Percentiles rank a stretch among this genome's conserved stretches.
Evolutionary conservation across 2,113 vertebrate species (phyloP).

Genomic region (Lethenteron reissneri): DNA sequence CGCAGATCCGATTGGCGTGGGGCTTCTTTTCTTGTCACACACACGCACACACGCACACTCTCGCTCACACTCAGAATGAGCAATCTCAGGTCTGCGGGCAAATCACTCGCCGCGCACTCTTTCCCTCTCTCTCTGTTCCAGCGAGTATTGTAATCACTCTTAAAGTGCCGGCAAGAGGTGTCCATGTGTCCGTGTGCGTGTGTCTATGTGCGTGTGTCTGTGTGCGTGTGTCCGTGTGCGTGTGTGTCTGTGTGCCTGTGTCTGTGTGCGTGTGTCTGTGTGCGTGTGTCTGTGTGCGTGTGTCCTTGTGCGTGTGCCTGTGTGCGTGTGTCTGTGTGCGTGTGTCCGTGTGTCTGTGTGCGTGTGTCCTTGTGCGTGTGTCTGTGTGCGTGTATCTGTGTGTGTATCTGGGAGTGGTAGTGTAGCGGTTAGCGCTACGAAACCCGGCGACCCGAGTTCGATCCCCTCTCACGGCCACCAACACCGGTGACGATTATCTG

Average conservation of each 20-base stretch:
- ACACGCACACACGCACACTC: not conserved
- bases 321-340: not conserved
- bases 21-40: not conserved
- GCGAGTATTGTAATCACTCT: not conserved
- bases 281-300: not conserved
- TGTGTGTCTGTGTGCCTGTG: not conserved
- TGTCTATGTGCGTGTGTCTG: not conserved
- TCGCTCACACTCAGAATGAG: not conserved
- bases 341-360: not conserved
- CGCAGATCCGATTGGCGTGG: too few species aligned
- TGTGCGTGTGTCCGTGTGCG: not conserved
- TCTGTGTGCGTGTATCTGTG: not conserved
- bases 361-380: not conserved
- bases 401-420: not conserved
- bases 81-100: not conserved
- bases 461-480: not conserved
- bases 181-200: not conserved
- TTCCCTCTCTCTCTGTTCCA: not conserved
- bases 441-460: not conserved
- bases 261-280: not conserved
- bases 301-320: not conserved
- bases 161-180: not conserved
- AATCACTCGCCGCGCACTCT: not conserved
- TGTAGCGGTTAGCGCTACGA: not conserved
- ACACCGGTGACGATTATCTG: not conserved